phyloP scores from a whole-genome alignment of 1,140 invertebrate species.

The Brachionus rubens region DNA sequence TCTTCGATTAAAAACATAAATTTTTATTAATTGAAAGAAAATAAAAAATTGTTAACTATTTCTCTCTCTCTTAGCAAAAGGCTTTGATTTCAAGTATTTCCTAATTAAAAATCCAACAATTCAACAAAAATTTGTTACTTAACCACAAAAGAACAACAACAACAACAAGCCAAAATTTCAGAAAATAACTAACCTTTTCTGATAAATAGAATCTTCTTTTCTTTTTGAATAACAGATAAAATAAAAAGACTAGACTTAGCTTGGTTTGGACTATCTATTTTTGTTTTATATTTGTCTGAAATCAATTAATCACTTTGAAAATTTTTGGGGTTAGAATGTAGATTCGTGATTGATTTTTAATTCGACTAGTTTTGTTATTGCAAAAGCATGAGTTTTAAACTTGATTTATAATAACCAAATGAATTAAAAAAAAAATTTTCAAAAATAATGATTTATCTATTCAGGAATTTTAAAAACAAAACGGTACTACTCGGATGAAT shows the following conservation, averaged over 20 bases:
- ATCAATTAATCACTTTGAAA: slow-evolving; percentile 30
- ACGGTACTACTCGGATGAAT: too few species aligned
- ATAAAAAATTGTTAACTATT: too few species aligned
- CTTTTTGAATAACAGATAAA: background rate
- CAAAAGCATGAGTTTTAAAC: too few species aligned
- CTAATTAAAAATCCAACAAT: slow-evolving; percentile 30
- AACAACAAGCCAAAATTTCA: too few species aligned
- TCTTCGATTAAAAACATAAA: too few species aligned
- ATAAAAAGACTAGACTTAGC: slow-evolving; percentile 1
- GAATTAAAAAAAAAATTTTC: background rate
- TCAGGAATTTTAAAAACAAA: too few species aligned
- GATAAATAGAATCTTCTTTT: background rate
- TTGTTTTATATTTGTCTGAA: background rate
- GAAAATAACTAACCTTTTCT: too few species aligned
- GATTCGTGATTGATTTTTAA: slow-evolving; percentile 11
- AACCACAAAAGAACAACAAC: too few species aligned
- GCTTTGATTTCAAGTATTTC: slow-evolving; percentile 24
- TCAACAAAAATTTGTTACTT: background rate
- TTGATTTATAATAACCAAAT: slow-evolving; percentile 20
- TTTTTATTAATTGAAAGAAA: background rate
- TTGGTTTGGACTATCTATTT: background rate
- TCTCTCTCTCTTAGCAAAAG: too few species aligned
- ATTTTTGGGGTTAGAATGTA: slow-evolving; percentile 8
- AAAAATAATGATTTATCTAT: slow-evolving; percentile 7
- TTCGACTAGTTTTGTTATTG: too few species aligned